Conservation (phyloP, 2,888 invertebrate genomes). For the Parelbella ahira region DNA sequence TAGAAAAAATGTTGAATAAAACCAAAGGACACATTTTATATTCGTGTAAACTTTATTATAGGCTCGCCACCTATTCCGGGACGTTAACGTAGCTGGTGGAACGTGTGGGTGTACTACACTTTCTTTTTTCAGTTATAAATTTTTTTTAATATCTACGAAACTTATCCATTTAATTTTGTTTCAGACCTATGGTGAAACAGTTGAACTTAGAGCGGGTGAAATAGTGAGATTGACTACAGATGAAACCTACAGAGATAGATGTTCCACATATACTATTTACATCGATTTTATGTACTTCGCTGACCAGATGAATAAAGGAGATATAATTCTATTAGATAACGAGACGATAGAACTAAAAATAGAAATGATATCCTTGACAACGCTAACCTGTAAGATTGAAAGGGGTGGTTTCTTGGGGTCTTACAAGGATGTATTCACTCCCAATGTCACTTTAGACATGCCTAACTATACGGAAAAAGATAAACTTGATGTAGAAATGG, state of each 20-base stretch:
- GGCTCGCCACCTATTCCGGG: too few species aligned
- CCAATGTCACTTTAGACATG: constrained; percentile 60
- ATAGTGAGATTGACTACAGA: constrained; percentile 75
- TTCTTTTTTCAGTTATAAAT: too few species aligned
- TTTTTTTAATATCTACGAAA: constrained; percentile 1
- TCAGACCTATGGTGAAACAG: constrained; percentile 55
- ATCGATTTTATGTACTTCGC: constrained; percentile 76
- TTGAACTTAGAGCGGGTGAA: constrained; percentile 65
- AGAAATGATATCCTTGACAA: constrained; percentile 63
- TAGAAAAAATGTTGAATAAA: too few species aligned
- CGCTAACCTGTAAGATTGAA: constrained; percentile 63
- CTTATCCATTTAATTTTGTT: constrained; percentile 26
- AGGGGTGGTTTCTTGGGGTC: constrained; percentile 64
- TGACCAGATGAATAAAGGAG: constrained; percentile 71
- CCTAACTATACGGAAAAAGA: constrained; percentile 62
- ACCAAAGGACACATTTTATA: too few species aligned
- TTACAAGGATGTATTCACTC: constrained; percentile 63
- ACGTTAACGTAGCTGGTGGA: too few species aligned
- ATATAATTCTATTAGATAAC: constrained; percentile 79
- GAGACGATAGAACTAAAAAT: constrained; percentile 89
- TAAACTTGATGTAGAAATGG: constrained; percentile 53
- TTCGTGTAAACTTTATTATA: too few species aligned
- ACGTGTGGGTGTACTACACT: too few species aligned
- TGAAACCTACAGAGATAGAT: constrained; percentile 77
- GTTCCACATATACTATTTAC: constrained; percentile 76